Evolutionary conservation across 2,888 invertebrate genomes (phyloP), one percentile per base, ranked within the genome.

Genomic region (Diplazon laetatorius): DNA sequence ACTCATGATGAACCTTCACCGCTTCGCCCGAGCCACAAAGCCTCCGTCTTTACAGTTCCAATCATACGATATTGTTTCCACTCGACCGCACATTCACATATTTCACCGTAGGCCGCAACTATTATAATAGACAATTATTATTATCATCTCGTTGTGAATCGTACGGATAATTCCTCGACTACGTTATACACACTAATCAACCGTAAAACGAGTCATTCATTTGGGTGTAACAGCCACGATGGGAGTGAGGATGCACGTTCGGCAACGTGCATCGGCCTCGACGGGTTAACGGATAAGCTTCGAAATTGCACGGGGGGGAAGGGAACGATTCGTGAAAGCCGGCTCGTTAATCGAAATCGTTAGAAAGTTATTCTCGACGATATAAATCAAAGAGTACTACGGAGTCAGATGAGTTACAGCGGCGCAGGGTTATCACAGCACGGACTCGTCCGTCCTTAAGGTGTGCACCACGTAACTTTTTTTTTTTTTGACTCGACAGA

Each of bases 311-410:
- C 44, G 60, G 60, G 63, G n/a, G n/a, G n/a, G n/a, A n/a, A n/a
- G n/a, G n/a, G n/a, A n/a, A 60, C 60, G 63, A 71, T 37, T 37
- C 65, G 76, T 76, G 76, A 76, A 76, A 76, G 76, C 60, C 39
- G 52, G 46, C 66, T 71, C 60, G 71, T 76, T 76, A 71, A 76
- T 76, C 71, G 71, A 76, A 71, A 76, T 66, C 65, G 71, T 76
- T 76, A 76, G 76, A 76, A 71, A 76, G 71, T 71, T 52, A 0
- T 46, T 20, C 4, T 16, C 16, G 52, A 37, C 65, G 52, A 62
- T 68, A 76, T 76, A 66, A 66, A 76, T 72, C 66, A 76, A 68
- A 66, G 18, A 66, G 18, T 25, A 71, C 30, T 30, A 30, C 30
- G 30, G 71, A 66, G 37, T 66, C 65, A n/a, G 10, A 44, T n/a